Base-by-base conservation (phyloP, 1,140 invertebrate genomes). In the Zophobas morio region DNA sequence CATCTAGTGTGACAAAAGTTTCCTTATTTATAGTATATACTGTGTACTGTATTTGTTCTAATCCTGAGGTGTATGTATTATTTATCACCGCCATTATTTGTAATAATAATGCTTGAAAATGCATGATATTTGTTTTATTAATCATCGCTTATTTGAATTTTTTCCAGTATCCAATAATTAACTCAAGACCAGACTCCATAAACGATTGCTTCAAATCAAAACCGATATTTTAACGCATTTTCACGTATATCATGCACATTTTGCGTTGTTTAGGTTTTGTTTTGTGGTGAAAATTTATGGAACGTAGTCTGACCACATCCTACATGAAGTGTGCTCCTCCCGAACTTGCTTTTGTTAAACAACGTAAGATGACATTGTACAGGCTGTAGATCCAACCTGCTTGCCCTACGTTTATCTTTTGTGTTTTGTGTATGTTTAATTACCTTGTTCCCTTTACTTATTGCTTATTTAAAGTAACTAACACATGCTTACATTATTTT, bases 101-200 rank as follows among this genome's bases (percentile, higher is more conserved):
- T 93, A 93, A 94, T 94, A 93, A 93, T 93, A 93, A 94, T 93
- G 92, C 92, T 93, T 91, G 92, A 91, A 90, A 92, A 92, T 94
- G 92, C 92, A 94, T 94, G 92, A 93, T 93, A 92, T 93, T 93
- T 93, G 92, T 94, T 93, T 93, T 92, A 92, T 93, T 93, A 93
- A 94, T 93, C 91, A 89, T 90, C 90, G 85, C 86, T 89, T 90
- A 89, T 89, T 90, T 90, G 86, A 87, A 87, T 87, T 87, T 80
- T 86, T 84, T 86, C 83, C 60, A 66, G 60, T 66, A 66, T 66
- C 60, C 60, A 66, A 33, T 66, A 40, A 66, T 66, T 66, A 66
- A 63, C 57, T 63, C 37, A 20, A 20, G 37, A 63, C 40, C 60
- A 66, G 37, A 66, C 37, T 42, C 60, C 60, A 66, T 66, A 66